Base-by-base conservation (phyloP, 2,113 vertebrate genomes). In the Urocitellus parryii region DNA sequence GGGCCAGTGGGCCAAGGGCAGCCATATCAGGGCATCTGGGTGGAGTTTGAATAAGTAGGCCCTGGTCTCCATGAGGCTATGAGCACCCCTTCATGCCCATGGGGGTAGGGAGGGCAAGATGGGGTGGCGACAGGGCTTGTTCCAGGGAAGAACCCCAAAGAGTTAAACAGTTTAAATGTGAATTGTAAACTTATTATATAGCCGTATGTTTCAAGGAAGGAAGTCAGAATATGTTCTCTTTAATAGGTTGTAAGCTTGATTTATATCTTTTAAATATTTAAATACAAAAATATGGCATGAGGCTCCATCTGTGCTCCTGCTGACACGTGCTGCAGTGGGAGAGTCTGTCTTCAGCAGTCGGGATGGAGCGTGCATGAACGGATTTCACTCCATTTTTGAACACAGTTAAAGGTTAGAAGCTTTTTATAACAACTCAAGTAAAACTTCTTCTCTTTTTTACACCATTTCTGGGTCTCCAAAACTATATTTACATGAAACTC, bases 401-500 rank as follows among this genome's bases (percentile, higher is more conserved):
- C 53, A 80, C 5, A 29, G 83, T 25, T 12, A 80, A 22, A 32
- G 0, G 11, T 63, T 84, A 83, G 70, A 72, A 79, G 63, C 4
- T 61, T 72, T 80, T 80, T 48, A 32, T 39, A 68, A 80, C 53
- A 29, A 32, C 25, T 32, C 39, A 48, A 53, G 45, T n/a, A 18
- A 53, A 58, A 42, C 42, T 58, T 34, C 20, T n/a, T n/a, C 11
- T 34, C 63, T 68, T 78, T 58, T 45, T 67, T 45, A 27, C 9
- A 58, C 14, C 20, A 61, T 58, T 37, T 58, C 48, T n/a, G 29
- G 58, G 42, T 73, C 67, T 27, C 24, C 61, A 45, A 63, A 24
- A 6, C 68, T 89, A n/a, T n/a, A 76, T 65, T 82, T 88, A 51
- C 22, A 22, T 42, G 76, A 83, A 94, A 76, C 37, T 80, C 39